These are phyloP conservation scores for Tadarida brasiliensis DNA, from an alignment of 2,797 vertebrate species.

Conservation along the genomic window DNA sequence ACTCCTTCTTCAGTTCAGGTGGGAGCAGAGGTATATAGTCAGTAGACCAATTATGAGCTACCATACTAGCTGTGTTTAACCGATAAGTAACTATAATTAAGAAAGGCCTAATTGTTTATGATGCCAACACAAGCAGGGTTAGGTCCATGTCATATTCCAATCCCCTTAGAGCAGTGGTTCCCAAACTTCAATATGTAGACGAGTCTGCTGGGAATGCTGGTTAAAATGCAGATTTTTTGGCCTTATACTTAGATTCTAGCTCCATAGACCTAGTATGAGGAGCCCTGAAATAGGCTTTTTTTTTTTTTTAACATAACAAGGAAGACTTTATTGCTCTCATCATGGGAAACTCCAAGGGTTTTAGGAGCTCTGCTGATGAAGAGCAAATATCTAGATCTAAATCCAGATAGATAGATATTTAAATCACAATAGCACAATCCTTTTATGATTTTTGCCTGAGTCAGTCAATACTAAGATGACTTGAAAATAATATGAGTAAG, in stretches of 20 bases:
- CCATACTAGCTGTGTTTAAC: not conserved
- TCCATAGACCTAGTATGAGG: not conserved
- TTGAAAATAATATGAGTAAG: not conserved
- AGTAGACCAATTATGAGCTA: not conserved
- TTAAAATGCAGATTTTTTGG: not conserved
- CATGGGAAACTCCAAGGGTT: not conserved
- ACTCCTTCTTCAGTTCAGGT: conserved; percentile 46
- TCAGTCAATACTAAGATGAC: not conserved
- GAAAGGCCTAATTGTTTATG: not conserved
- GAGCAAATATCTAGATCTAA: not conserved
- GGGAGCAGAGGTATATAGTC: not conserved
- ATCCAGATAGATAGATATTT: not conserved
- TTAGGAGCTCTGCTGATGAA: not conserved
- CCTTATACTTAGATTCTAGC: not conserved
- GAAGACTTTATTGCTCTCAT: not conserved
- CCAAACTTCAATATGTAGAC: not conserved
- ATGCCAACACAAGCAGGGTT: not conserved
- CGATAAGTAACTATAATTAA: not conserved
- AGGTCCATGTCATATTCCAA: not conserved
- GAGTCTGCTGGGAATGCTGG: not conserved
- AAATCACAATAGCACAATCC: not conserved
- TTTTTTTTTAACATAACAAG: not conserved
- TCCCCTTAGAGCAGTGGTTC: not conserved
- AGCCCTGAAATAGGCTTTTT: not conserved
- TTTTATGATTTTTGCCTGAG: not conserved